phyloP scores from a whole-genome alignment of 1,140 invertebrate species.

The Phortica variegata region DNA sequence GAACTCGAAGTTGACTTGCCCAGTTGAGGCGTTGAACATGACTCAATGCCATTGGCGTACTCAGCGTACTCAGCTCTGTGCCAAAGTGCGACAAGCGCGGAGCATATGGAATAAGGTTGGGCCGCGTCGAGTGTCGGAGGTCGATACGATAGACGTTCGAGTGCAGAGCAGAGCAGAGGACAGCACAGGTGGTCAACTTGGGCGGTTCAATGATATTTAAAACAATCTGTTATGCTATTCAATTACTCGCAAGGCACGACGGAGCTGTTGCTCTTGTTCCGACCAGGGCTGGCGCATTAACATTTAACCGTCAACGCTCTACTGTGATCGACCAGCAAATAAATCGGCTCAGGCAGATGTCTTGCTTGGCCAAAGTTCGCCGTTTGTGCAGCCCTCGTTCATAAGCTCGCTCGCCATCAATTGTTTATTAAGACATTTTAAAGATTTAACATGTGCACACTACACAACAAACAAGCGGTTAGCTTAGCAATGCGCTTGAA shows the following conservation, averaged over 20 bases:
- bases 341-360: no score
- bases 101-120: no score
- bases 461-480: conserved; percentile 15
- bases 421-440: conserved; percentile 53
- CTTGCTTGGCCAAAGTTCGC: no score
- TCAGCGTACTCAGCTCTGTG: no score
- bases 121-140: no score
- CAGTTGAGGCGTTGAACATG: conserved; percentile 8
- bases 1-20: no score
- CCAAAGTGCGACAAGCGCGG: no score
- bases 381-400: no score
- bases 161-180: no score
- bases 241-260: conserved; percentile 33
- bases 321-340: no score
- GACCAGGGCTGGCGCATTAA: conserved; percentile 26
- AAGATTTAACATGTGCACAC: conserved; percentile 46
- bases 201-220: conserved; percentile 50
- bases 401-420: conserved; percentile 30
- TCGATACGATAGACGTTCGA: not conserved
- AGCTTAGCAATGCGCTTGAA: no score
- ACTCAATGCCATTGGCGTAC: conserved; percentile 27
- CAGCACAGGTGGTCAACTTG: conserved; percentile 49
- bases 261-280: conserved; percentile 8
- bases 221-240: conserved; percentile 54
- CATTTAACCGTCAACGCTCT: no score